Evolutionary conservation across 2,888 invertebrate species (phyloP).

Genomic region (Gari tellinella): DNA sequence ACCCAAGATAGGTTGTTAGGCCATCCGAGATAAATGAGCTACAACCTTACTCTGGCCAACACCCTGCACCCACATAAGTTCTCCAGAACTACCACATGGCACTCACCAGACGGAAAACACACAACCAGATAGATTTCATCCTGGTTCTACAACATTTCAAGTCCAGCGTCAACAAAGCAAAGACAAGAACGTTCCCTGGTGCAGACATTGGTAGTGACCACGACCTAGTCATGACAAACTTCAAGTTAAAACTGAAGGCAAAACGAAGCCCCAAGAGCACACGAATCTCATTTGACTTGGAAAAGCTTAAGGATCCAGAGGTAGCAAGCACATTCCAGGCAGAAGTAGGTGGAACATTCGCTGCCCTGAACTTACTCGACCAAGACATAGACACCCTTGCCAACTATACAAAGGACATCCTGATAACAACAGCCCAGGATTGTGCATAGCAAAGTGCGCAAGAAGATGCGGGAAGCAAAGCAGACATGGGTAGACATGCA

Average conservation of each 20-base stretch:
- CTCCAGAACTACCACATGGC: too few species aligned
- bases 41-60: too few species aligned
- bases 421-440: conserved; percentile 17
- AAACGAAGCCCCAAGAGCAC: conserved; percentile 6
- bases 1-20: too few species aligned
- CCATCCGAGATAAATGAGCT: too few species aligned
- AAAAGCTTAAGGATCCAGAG: conserved; percentile 22
- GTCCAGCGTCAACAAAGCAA: conserved; percentile 27
- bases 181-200: conserved; percentile 26
- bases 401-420: background rate
- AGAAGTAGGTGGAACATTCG: conserved; percentile 14
- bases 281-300: conserved; percentile 19
- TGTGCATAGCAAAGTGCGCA: conserved; percentile 1
- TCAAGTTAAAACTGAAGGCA: conserved; percentile 23
- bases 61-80: too few species aligned
- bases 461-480: too few species aligned
- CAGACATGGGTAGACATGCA: too few species aligned
- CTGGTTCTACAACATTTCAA: conserved; percentile 26
- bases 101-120: conserved; percentile 18
- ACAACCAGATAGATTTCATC: conserved; percentile 49
- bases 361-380: background rate
- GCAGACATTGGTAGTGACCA: too few species aligned
- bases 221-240: conserved; percentile 24
- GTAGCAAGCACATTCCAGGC: conserved; percentile 14
- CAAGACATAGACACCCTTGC: background rate